Conservation (phyloP, 2,797 vertebrate genomes). For the Tauraco hartlaubi region DNA sequence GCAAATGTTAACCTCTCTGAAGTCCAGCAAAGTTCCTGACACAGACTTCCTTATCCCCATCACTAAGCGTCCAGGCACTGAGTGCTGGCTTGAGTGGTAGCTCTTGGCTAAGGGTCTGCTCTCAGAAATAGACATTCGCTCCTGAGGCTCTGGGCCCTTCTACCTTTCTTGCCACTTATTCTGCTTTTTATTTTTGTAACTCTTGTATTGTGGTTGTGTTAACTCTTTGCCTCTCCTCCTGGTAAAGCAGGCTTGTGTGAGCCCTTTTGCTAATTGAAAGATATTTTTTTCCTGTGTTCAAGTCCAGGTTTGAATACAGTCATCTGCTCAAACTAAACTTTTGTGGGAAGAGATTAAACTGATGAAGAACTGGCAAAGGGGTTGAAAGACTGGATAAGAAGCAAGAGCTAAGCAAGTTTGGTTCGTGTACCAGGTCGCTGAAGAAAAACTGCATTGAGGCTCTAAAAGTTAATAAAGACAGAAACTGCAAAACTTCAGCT, state of each 20-base stretch:
- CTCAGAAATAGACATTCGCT: background rate
- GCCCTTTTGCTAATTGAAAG: background rate
- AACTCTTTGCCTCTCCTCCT: background rate
- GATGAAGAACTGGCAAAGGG: background rate
- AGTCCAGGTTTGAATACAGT: background rate
- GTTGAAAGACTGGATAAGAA: background rate
- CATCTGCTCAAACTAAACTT: background rate
- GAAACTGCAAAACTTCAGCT: background rate
- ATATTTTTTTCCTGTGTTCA: background rate
- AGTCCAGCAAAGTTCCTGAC: background rate
- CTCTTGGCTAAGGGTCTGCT: background rate
- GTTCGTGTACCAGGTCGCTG: rapidly evolving
- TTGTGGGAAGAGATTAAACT: background rate
- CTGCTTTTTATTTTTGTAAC: background rate
- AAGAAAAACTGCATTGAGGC: background rate
- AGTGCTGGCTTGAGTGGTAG: background rate
- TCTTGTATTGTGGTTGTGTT: background rate
- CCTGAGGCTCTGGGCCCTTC: background rate
- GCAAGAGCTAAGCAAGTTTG: background rate
- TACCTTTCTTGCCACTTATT: background rate
- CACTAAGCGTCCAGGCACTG: background rate
- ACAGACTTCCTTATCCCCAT: background rate
- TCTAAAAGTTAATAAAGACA: background rate
- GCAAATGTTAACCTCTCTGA: background rate
- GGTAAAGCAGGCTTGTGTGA: background rate